Base-by-base conservation (phyloP, 2,888 invertebrate genomes). In the Drosophila melanosoma region DNA sequence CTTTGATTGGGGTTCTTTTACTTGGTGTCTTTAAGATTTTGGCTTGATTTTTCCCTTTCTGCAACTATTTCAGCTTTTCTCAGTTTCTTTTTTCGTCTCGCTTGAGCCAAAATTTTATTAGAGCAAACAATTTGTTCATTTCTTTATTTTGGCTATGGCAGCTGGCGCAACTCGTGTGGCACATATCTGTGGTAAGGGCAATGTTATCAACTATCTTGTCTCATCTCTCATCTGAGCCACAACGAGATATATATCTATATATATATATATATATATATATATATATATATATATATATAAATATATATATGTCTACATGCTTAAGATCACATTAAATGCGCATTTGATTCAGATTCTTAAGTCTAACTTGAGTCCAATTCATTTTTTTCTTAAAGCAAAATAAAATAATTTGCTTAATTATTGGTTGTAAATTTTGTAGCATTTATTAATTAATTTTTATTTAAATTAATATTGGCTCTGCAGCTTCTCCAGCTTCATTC, bases 61-160 rank as follows among this genome's bases (percentile, higher is more conserved):
- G 38, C n/a, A 57, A 69, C 65, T 69, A 61, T 61, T 51, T 36
- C 10, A 48, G 51, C 38, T 69, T 38, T 17, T 20, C 20, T 56
- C 48, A 26, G 6, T 15, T 32, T 58, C 23, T 10, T 40, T 32
- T 32, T 62, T 65, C 69, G 53, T 64, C 56, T 61, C 65, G 68
- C 79, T 68, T 77, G 71, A 69, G 70, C 70, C 81, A 82, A 81
- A 84, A 81, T 76, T 87, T 82, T 74, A 87, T 83, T 83, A 78
- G 75, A 67, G 58, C 70, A 79, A 75, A 68, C 67, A 65, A 71
- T 71, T 75, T 79, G 64, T 61, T 48, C 64, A 74, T 67, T 74
- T 63, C 70, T 76, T 62, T 48, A 42, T 64, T 51, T 66, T 26
- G 29, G 32, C 7, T 8, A 56, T 52, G 59, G 49, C 75, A 74